Percentiles rank a stretch among this genome's conserved stretches.
Evolutionary conservation across 2,797 vertebrate species (phyloP).

Genomic region (Xiphophorus birchmanni): DNA sequence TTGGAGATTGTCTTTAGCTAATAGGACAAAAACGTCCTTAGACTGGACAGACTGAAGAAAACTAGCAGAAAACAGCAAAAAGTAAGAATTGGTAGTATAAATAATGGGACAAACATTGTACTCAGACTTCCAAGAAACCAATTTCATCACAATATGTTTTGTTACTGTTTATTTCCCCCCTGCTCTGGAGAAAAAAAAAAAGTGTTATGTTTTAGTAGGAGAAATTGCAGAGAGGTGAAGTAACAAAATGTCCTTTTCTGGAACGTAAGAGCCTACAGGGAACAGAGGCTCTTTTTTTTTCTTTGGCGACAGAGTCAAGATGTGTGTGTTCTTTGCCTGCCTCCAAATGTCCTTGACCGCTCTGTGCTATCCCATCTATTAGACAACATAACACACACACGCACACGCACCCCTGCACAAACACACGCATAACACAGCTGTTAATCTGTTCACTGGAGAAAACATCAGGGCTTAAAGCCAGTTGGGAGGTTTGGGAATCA

Average conservation of each 20-base stretch:
- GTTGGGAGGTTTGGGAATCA: constrained; percentile 16
- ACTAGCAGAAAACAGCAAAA: constrained; percentile 2
- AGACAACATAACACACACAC: constrained; percentile 19
- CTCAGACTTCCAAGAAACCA: neutral
- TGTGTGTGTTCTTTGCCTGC: constrained; percentile 2
- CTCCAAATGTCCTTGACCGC: constrained; percentile 49
- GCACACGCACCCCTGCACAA: constrained; percentile 1
- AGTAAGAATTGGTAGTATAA: neutral
- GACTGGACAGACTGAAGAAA: constrained; percentile 13
- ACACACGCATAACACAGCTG: constrained; percentile 7
- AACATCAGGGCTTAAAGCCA: constrained; percentile 18
- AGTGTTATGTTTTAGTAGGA: neutral
- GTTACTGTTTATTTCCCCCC: neutral
- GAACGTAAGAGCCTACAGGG: constrained; percentile 10
- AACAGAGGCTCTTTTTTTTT: constrained; percentile 11
- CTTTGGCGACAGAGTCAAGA: constrained; percentile 26
- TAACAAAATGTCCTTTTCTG: constrained; percentile 21
- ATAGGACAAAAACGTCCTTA: neutral
- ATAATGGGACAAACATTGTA: constrained; percentile 3
- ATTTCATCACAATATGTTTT: neutral
- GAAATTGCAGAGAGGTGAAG: neutral
- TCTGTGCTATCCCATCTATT: constrained; percentile 32
- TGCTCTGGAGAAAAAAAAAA: neutral
- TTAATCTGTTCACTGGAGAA: constrained; percentile 44
- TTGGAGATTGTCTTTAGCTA: neutral